Percentiles rank a stretch among this genome's conserved stretches.
Evolutionary conservation across 2,113 vertebrate genomes (phyloP).

Genomic region (Dipodomys ordii): DNA sequence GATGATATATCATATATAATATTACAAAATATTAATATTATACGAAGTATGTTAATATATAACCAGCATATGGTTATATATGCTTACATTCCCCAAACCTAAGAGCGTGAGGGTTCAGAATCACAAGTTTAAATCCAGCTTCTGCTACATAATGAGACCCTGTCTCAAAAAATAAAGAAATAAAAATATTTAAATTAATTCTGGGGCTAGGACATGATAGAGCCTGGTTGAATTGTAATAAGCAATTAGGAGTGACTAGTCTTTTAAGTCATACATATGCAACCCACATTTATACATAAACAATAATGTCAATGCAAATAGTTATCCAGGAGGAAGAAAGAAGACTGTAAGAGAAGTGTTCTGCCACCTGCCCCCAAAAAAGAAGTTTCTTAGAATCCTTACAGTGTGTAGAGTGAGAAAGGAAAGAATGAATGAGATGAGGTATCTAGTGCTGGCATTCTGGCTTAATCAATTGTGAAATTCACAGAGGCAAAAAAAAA

Average conservation of each 20-base stretch:
- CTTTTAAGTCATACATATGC: neutral
- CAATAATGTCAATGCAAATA: neutral
- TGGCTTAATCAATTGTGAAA: neutral
- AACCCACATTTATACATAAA: neutral
- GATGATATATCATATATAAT: no score
- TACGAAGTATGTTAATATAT: no score
- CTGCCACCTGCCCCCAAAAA: neutral
- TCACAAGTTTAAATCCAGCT: no score
- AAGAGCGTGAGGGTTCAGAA: no score
- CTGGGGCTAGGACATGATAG: neutral
- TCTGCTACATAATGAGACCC: no score
- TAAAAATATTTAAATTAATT: no score
- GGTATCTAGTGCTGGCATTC: neutral
- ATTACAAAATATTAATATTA: no score
- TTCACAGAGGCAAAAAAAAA: neutral
- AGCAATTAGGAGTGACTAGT: neutral
- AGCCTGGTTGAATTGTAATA: neutral
- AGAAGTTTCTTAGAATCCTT: no score
- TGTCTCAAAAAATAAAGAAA: no score
- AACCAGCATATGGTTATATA: neutral
- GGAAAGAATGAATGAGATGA: neutral
- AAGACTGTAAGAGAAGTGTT: neutral
- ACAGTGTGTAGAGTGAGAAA: neutral
- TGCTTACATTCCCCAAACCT: neutral
- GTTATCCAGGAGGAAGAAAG: neutral